Percentiles rank a stretch among this genome's conserved stretches.
These are phyloP conservation scores for Calypte anna DNA, from an alignment of 2,113 vertebrate species.

Conservation along the genomic window DNA sequence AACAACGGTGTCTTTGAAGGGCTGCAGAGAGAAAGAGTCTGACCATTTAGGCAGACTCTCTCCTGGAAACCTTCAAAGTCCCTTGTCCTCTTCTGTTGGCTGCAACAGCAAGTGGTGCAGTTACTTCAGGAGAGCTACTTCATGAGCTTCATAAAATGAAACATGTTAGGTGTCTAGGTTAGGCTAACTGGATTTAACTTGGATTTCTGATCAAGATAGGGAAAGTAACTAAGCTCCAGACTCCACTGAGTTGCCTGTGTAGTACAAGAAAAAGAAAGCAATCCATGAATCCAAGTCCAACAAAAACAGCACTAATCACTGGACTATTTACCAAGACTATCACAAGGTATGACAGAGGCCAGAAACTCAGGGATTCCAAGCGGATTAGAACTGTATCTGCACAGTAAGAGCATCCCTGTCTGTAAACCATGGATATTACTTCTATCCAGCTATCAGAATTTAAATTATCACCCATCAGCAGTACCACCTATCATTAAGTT, in stretches of 20 bases:
- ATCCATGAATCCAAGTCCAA: conserved; percentile 28
- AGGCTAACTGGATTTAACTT: not conserved
- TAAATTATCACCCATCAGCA: not conserved
- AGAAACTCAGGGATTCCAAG: conserved; percentile 39
- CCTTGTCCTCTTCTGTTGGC: not conserved
- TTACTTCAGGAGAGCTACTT: conserved; percentile 1
- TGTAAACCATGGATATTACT: not conserved
- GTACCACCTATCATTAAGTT: not conserved
- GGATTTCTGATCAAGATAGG: conserved; percentile 31
- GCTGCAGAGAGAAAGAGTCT: conserved; percentile 12
- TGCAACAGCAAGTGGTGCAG: not conserved
- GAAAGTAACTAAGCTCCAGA: conserved; percentile 17
- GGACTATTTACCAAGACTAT: conserved; percentile 41
- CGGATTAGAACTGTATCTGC: not conserved
- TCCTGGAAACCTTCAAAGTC: conserved; percentile 47
- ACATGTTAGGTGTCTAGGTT: not conserved
- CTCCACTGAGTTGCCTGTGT: not conserved
- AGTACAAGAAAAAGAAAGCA: conserved; percentile 2
- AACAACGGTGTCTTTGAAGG: conserved; percentile 29
- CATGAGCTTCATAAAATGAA: not conserved
- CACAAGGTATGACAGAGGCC: conserved; percentile 37
- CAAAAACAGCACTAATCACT: conserved; percentile 34
- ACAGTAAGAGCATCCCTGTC: not conserved
- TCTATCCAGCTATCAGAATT: not conserved
- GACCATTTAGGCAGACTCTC: not conserved